Conservation (phyloP, 2,888 invertebrate species). For the Lithosia quadra region DNA sequence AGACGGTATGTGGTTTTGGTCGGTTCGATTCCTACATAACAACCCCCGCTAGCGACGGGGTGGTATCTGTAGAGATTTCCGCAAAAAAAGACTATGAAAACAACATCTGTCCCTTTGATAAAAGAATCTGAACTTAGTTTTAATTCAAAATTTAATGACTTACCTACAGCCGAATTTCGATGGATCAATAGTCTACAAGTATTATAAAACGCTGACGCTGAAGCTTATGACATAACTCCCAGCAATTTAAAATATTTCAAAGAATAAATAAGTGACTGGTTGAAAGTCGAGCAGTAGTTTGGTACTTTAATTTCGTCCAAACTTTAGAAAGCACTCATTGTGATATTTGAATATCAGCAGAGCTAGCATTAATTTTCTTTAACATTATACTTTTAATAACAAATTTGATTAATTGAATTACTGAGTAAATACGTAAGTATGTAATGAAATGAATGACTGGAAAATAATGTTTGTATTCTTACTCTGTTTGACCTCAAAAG, state of each 20-base stretch:
- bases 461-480: background rate
- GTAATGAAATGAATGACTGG: background rate
- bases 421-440: background rate
- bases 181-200: background rate
- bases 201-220: background rate
- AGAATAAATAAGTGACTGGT: constrained; percentile 27
- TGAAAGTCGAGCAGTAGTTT: constrained; percentile 38
- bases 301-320: constrained; percentile 29
- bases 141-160: background rate
- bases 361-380: constrained; percentile 24
- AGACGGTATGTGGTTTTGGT: too few species aligned
- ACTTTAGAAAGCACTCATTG: constrained; percentile 23
- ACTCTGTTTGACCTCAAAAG: background rate
- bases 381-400: constrained; percentile 9
- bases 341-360: constrained; percentile 13
- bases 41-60: too few species aligned
- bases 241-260: constrained; percentile 29
- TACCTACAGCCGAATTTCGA: background rate
- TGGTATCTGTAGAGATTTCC: too few species aligned
- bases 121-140: background rate
- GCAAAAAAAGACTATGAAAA: too few species aligned
- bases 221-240: constrained; percentile 14
- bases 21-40: too few species aligned
- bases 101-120: too few species aligned
- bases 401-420: constrained; percentile 20